These are phyloP conservation scores for Drosophila meridionalis DNA, from an alignment of 2,888 invertebrate species.

Conservation along the genomic window DNA sequence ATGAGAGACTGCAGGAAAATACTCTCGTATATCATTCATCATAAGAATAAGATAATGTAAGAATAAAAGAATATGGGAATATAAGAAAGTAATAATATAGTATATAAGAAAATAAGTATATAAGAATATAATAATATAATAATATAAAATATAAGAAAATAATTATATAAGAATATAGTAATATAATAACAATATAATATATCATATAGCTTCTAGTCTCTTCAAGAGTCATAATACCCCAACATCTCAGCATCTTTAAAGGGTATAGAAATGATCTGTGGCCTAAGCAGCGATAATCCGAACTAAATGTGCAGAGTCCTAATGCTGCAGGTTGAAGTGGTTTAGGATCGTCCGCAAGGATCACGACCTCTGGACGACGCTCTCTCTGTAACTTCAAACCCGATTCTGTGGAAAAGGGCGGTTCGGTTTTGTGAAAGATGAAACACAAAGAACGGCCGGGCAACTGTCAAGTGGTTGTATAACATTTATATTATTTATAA, in stretches of 20 bases:
- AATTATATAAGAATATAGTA: neutral
- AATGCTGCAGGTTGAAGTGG: constrained; percentile 20
- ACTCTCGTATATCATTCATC: neutral
- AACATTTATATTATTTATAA: constrained; percentile 74
- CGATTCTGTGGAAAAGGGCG: constrained; percentile 77
- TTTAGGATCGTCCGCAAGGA: constrained; percentile 22
- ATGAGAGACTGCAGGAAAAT: neutral
- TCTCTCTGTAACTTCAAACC: constrained; percentile 49
- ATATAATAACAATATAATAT: neutral
- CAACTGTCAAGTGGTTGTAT: constrained; percentile 67
- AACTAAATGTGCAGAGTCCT: constrained; percentile 63
- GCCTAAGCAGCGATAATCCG: constrained; percentile 67
- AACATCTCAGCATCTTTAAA: neutral
- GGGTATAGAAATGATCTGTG: constrained; percentile 30
- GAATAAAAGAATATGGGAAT: constrained; percentile 1
- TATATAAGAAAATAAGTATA: constrained; percentile 1
- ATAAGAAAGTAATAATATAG: constrained; percentile 2
- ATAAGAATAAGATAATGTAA: neutral
- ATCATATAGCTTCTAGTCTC: too few relatives aligned
- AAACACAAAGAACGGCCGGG: constrained; percentile 67
- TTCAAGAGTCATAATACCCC: neutral
- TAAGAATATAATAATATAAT: neutral
- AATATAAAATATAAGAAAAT: neutral
- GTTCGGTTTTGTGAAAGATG: constrained; percentile 63
- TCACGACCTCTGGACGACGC: constrained; percentile 7